phyloP scores from a whole-genome alignment of 2,888 invertebrate species.

The Lepidochitona cinerea region DNA sequence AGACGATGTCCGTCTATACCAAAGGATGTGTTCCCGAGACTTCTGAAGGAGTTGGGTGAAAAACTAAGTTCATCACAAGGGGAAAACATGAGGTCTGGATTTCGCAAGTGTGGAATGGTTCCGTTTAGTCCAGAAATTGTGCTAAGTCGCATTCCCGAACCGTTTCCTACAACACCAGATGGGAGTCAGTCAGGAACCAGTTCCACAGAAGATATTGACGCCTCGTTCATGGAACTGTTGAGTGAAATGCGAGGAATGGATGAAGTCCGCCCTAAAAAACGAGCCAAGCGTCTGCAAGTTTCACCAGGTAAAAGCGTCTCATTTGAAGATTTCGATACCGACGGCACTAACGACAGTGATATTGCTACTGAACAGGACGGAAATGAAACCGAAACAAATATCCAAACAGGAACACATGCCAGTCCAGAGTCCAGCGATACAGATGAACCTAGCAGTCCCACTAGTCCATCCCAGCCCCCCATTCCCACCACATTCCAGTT shows the following conservation, averaged over 20 bases:
- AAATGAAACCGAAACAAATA: neutral
- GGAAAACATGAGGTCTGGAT: neutral
- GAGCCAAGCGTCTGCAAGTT: neutral
- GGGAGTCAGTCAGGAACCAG: neutral
- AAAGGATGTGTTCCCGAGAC: constrained; percentile 2
- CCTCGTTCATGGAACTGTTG: neutral
- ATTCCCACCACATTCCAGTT: too few species aligned
- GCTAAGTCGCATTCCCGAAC: neutral
- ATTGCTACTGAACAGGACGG: neutral
- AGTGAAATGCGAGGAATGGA: neutral
- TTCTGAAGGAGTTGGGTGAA: neutral
- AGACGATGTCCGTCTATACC: neutral
- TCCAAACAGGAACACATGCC: neutral
- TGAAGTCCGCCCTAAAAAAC: neutral
- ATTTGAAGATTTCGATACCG: neutral
- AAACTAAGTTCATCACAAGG: neutral
- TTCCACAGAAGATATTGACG: neutral
- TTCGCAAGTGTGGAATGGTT: neutral
- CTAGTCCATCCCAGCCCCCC: neutral
- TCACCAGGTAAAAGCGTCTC: neutral
- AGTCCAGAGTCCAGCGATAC: too few species aligned
- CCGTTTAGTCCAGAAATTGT: neutral
- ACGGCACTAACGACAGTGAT: neutral
- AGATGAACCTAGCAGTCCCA: too few species aligned
- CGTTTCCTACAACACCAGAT: too few species aligned